Base-by-base conservation (phyloP, 2,888 invertebrate genomes). In the Caenorhabditis angaria region DNA sequence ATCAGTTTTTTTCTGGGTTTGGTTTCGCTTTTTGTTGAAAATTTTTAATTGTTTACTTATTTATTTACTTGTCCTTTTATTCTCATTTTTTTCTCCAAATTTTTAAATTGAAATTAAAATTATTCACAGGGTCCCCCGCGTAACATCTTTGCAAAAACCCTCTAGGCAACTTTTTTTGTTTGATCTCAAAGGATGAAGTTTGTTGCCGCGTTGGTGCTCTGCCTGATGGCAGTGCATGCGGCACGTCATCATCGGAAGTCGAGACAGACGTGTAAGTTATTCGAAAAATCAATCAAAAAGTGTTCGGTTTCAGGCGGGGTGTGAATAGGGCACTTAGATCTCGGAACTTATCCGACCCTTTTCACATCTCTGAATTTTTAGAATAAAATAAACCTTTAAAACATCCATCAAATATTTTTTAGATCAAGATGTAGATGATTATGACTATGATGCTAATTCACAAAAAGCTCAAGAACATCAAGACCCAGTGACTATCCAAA, bases 401-500 rank as follows among this genome's bases (percentile, higher is more conserved):
- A 14, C 6, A 50, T 55, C 22, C 3, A 27, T 25, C 28, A 55
- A 27, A 18, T 56, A 47, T 50, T 8, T 64, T 57, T 12, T 75
- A 79, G 79, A 77, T 60, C 74, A 79, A 60, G 77, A 79, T 69
- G 70, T 79, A 57, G 77, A 79, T 54, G 55, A 66, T 22, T 69
- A 70, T 60, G 76, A 71, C 48, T 74, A 76, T 10, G 56, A 68
- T 24, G 18, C 3, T 6, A 18, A 18, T 14, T 18, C 41, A 41
- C 41, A 41, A 41, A 12, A 41, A 41, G 14, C 10, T 18, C 41
- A 41, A 41, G 14, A 12, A 41, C 8, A 41, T 12, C 41, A 6
- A 41, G 14, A 41, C 10, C 41, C 41, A 41, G 41, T 41, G 6
- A 85, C 86, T 63, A 78, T 86, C 41, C 85, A 85, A 56, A 85